Conservation (phyloP, 2,888 invertebrate species). For the Trissolcus brochymenae region DNA sequence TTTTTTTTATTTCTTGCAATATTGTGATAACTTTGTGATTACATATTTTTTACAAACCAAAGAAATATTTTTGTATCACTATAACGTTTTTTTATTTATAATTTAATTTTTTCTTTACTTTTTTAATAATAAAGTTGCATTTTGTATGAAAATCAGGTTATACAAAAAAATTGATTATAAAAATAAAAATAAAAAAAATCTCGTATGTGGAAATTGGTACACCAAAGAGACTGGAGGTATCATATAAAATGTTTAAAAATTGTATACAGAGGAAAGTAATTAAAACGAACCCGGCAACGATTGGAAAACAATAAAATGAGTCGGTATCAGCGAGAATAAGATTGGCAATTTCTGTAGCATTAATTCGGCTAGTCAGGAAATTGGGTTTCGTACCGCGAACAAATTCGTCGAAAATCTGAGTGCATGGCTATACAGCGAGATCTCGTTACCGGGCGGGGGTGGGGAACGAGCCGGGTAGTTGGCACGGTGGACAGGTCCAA, state of each 20-base stretch:
- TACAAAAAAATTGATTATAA: too few relatives aligned
- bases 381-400: constrained; percentile 55
- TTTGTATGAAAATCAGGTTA: too few relatives aligned
- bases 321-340: constrained; percentile 31
- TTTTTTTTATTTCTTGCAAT: too few relatives aligned
- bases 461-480: constrained; percentile 15
- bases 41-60: too few relatives aligned
- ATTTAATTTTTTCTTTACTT: too few relatives aligned
- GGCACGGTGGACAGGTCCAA: constrained; percentile 50
- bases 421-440: constrained; percentile 42
- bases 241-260: not conserved
- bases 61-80: too few relatives aligned
- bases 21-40: too few relatives aligned
- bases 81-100: too few relatives aligned
- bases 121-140: too few relatives aligned
- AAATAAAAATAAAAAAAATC: not conserved
- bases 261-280: constrained; percentile 15
- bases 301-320: constrained; percentile 48
- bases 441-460: constrained; percentile 51
- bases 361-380: constrained; percentile 40
- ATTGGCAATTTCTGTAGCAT: constrained; percentile 53
- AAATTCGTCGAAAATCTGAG: constrained; percentile 55
- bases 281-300: constrained; percentile 25
- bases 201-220: not conserved
- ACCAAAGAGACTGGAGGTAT: not conserved